phyloP scores from a whole-genome alignment of 2,113 vertebrate genomes.

The Xiphias gladius region DNA sequence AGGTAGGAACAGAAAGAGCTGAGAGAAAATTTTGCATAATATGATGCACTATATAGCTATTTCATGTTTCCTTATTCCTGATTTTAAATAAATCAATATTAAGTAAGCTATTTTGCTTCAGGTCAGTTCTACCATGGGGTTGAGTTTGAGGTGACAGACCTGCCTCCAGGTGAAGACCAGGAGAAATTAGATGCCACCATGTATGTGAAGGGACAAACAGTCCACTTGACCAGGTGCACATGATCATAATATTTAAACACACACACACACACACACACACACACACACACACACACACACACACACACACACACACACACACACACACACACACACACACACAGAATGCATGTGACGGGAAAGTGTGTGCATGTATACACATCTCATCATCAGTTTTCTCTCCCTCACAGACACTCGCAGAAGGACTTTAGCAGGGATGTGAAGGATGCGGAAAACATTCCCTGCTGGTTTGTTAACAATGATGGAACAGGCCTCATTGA shows the following conservation, averaged over 20 bases:
- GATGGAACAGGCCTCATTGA: conserved; percentile 91
- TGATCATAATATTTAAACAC: neutral
- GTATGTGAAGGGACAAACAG: conserved; percentile 88
- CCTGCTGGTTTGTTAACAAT: conserved; percentile 93
- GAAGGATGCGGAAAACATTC: conserved; percentile 75
- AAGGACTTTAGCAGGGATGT: conserved; percentile 88
- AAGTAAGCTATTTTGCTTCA: neutral
- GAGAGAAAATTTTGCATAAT: neutral
- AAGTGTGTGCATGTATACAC: neutral
- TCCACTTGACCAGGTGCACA: conserved; percentile 91
- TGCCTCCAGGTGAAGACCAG: conserved; percentile 81
- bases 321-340: neutral
- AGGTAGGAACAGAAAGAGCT: conserved; percentile 85
- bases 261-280: neutral
- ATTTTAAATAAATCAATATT: neutral
- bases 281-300: neutral
- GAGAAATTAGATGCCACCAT: conserved; percentile 89
- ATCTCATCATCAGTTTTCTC: neutral
- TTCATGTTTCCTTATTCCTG: neutral
- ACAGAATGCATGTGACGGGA: neutral
- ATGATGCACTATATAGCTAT: neutral
- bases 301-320: neutral
- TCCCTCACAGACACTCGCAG: conserved; percentile 88
- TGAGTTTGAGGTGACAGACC: conserved; percentile 87
- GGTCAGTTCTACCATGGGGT: conserved; percentile 86